phyloP scores from a whole-genome alignment of 2,888 invertebrate genomes.

The Drosophila sordidula region DNA sequence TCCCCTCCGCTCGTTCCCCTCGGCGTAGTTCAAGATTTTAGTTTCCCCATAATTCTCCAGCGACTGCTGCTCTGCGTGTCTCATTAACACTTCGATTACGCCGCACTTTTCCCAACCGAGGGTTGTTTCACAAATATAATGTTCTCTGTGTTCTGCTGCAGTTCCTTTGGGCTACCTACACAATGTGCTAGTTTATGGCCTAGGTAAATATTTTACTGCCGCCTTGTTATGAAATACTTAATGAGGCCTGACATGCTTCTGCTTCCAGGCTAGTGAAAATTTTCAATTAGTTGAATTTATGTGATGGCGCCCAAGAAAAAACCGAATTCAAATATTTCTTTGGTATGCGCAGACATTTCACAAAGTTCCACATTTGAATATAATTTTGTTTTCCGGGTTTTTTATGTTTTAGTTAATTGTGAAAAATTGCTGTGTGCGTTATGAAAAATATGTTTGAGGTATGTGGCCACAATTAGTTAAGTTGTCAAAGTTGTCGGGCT shows the following conservation, averaged over 20 bases:
- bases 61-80: conserved; percentile 48
- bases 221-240: conserved; percentile 67
- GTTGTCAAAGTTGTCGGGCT: conserved; percentile 31
- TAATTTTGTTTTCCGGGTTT: conserved; percentile 7
- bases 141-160: conserved; percentile 12
- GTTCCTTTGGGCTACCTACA: conserved; percentile 8
- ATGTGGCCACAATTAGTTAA: conserved; percentile 28
- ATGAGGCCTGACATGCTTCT: conserved; percentile 56
- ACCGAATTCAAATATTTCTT: conserved; percentile 23
- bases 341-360: conserved; percentile 8
- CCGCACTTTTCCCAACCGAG: conserved; percentile 38
- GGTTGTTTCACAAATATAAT: conserved; percentile 52
- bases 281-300: conserved; percentile 77
- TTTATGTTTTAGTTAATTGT: conserved; percentile 53
- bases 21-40: conserved; percentile 52
- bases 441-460: conserved; percentile 10
- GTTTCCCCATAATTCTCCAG: conserved; percentile 49
- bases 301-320: conserved; percentile 35
- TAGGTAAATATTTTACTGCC: conserved; percentile 49
- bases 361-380: conserved; percentile 19
- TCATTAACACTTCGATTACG: conserved; percentile 75
- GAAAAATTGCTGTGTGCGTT: conserved; percentile 49
- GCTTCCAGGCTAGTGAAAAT: conserved; percentile 45
- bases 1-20: conserved; percentile 4
- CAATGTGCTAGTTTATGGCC: conserved; percentile 31